Base-by-base conservation (phyloP, 2,113 vertebrate genomes). In the Willisornis vidua region DNA sequence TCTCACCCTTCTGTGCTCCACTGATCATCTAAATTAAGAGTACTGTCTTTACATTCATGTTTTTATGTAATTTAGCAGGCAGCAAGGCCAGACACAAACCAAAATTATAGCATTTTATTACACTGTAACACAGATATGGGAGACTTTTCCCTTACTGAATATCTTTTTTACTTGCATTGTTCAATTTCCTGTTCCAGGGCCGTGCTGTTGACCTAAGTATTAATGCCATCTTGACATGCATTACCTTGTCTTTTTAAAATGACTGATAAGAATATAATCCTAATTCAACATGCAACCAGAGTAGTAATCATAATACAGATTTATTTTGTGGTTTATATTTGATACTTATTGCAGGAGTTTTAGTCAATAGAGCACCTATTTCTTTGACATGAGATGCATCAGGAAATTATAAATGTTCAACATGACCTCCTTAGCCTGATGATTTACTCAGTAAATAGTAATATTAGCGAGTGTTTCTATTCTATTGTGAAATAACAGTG, bases 381-480 rank as follows among this genome's bases (percentile, higher is more conserved):
- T 76, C 73, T 94, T 77, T 90, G 65, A 45, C 39, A 7, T 41
- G 45, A 72, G 68, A 41, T 71, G 67, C 87, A 77, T 86, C 72
- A 57, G 78, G 89, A 94, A 94, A 85, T 93, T 59, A 49, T 11
- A 28, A 68, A 76, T 63, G 35, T 95, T 87, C 86, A 82, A 68
- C 39, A 25, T 37, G 49, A 49, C 73, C 95, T 91, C 66, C 79
- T 66, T 87, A 95, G 75, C 90, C 45, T 43, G 71, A 66, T 61
- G 57, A 3, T 95, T 95, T 77, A 92, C 73, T 95, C 48, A 49
- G 83, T 85, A 93, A 96, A 95, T 79, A 95, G 83, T 16, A 51
- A 88, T 78, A 80, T 84, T 89, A 96, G 65, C 63, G 96, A 96
- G 73, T 85, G 84, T 90, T 96, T 86, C 92, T 97, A 9, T 73